These are phyloP conservation scores for Amia ocellicauda DNA, from an alignment of 2,113 vertebrate genomes.

Conservation along the genomic window DNA sequence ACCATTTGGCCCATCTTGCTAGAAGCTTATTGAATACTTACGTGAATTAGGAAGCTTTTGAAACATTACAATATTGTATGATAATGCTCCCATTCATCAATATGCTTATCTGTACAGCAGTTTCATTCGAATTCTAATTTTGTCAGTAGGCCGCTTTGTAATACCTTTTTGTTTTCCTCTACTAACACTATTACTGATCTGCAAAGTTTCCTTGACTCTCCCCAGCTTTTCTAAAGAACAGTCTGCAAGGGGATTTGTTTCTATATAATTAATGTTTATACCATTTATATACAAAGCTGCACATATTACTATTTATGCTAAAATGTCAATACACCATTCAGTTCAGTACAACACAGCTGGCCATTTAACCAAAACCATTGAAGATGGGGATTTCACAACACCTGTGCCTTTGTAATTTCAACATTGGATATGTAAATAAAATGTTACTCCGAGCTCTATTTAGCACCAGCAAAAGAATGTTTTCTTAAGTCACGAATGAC, in stretches of 20 bases:
- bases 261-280: constrained; percentile 7
- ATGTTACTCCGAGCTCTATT: not conserved
- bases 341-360: not conserved
- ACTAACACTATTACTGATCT: not conserved
- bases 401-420: not conserved
- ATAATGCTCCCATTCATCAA: too few relatives aligned
- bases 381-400: not conserved
- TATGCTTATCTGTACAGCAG: too few relatives aligned
- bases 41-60: too few relatives aligned
- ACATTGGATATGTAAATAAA: not conserved
- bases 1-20: too few relatives aligned
- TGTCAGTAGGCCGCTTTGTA: too few relatives aligned
- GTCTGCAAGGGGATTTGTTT: not conserved
- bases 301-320: not conserved
- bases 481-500: not conserved
- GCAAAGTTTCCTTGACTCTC: not conserved
- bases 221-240: not conserved
- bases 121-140: too few relatives aligned
- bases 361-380: constrained; percentile 1
- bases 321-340: constrained; percentile 7
- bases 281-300: not conserved
- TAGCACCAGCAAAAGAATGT: not conserved
- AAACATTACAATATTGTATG: too few relatives aligned
- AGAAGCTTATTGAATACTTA: too few relatives aligned
- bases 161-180: too few relatives aligned